Evolutionary conservation across 1,140 invertebrate genomes (phyloP).

Genomic region (Piezodorus guildinii): DNA sequence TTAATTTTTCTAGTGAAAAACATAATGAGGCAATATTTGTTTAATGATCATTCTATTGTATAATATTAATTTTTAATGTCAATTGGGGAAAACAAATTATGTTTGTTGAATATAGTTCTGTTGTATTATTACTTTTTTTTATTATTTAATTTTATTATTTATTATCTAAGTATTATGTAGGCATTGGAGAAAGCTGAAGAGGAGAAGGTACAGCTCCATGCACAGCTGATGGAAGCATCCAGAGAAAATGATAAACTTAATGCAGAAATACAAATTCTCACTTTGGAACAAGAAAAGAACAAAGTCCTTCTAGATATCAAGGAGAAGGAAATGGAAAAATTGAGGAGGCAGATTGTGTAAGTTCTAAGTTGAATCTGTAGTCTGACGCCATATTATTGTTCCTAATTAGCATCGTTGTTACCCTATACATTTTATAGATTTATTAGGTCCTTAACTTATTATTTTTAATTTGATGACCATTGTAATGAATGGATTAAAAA

Average conservation of each 20-base stretch:
- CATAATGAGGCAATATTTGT: background rate
- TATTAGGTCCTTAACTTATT: too few relatives aligned
- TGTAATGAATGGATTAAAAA: too few relatives aligned
- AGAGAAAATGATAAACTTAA: constrained; percentile 9
- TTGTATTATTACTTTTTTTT: background rate
- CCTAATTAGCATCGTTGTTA: too few relatives aligned
- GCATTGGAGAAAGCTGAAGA: background rate
- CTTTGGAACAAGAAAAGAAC: constrained; percentile 6
- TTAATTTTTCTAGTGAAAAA: too few relatives aligned
- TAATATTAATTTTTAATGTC: background rate
- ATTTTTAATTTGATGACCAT: too few relatives aligned
- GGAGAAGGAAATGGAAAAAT: background rate
- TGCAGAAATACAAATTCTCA: background rate
- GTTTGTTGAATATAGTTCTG: background rate
- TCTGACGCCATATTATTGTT: too few relatives aligned
- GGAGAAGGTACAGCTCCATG: background rate
- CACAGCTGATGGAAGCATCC: background rate
- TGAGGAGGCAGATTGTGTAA: background rate
- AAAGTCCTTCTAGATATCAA: constrained; percentile 3
- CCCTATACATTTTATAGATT: too few relatives aligned
- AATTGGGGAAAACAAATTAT: background rate
- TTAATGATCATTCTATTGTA: background rate
- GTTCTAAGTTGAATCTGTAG: too few relatives aligned
- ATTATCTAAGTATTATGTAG: background rate
- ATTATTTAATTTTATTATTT: too few relatives aligned